Conservation (phyloP, 1,140 invertebrate genomes). For the Lithobius niger region DNA sequence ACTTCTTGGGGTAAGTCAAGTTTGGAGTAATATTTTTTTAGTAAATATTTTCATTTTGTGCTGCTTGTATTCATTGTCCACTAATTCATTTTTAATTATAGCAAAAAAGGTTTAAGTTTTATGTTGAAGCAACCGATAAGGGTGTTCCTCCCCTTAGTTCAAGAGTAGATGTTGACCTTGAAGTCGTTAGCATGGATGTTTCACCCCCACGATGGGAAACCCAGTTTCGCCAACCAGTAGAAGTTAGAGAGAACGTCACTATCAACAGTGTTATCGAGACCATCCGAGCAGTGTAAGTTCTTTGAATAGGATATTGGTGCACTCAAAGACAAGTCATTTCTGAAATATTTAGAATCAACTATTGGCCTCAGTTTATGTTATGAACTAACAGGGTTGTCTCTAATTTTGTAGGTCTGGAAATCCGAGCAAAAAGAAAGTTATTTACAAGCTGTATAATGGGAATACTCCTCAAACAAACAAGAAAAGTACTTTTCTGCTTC, state of each 20-base stretch:
- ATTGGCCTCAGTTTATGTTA: too few species aligned
- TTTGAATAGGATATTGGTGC: too few species aligned
- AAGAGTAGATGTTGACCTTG: slow-evolving; percentile 58
- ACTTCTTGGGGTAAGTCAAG: slow-evolving; percentile 20
- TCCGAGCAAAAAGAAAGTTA: background rate
- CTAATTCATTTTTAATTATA: slow-evolving; percentile 36
- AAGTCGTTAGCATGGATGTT: slow-evolving; percentile 72
- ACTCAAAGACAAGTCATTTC: too few species aligned
- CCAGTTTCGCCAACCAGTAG: slow-evolving; percentile 36
- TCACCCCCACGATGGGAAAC: slow-evolving; percentile 51
- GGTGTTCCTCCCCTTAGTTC: slow-evolving; percentile 46
- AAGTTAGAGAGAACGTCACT: slow-evolving; percentile 57
- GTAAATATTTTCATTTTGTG: too few species aligned
- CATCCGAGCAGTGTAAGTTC: slow-evolving; percentile 49
- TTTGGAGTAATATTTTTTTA: too few species aligned
- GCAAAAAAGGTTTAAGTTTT: slow-evolving; percentile 52
- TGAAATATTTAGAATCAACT: too few species aligned
- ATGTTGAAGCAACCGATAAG: slow-evolving; percentile 58
- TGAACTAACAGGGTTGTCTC: too few species aligned
- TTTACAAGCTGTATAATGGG: slow-evolving; percentile 60
- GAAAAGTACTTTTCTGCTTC: slow-evolving; percentile 47
- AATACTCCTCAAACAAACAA: slow-evolving; percentile 71
- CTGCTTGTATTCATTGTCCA: too few species aligned
- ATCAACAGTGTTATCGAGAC: slow-evolving; percentile 49
- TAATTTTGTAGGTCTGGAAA: background rate